Percentiles rank a stretch among this genome's conserved stretches.
These are phyloP conservation scores for Aspidiotus destructor DNA, from an alignment of 2,888 invertebrate species.

Conservation along the genomic window DNA sequence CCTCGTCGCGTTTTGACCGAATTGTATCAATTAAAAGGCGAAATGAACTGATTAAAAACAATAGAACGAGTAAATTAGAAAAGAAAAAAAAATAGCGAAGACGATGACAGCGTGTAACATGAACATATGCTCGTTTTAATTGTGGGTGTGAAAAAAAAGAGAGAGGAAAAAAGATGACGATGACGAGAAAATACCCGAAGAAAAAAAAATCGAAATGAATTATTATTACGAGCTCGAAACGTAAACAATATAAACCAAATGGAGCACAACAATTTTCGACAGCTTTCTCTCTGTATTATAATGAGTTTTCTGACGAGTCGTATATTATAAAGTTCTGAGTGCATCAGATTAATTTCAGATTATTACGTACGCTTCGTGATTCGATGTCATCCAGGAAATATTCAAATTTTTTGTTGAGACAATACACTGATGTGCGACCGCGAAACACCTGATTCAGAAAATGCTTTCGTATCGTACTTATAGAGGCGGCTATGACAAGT, in stretches of 20 bases:
- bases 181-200: background rate
- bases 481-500: too few relatives aligned
- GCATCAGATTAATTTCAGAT: background rate
- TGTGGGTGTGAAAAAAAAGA: conserved; percentile 4
- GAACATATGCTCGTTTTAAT: background rate
- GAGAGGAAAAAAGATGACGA: background rate
- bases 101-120: background rate
- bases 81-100: background rate
- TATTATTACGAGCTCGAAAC: background rate
- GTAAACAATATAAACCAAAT: conserved; percentile 2
- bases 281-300: background rate
- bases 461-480: too few relatives aligned
- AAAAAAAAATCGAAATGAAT: background rate
- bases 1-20: background rate
- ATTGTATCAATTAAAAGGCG: background rate
- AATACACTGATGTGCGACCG: too few relatives aligned
- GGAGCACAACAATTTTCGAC: conserved; percentile 1
- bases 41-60: conserved; percentile 4
- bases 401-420: background rate
- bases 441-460: too few relatives aligned
- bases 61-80: background rate
- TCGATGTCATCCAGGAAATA: background rate
- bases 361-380: background rate
- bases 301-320: background rate
- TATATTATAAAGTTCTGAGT: background rate